Evolutionary conservation across 2,888 invertebrate species (phyloP), one percentile per base, ranked within the genome.

Genomic region (Plemyria rubiginata): DNA sequence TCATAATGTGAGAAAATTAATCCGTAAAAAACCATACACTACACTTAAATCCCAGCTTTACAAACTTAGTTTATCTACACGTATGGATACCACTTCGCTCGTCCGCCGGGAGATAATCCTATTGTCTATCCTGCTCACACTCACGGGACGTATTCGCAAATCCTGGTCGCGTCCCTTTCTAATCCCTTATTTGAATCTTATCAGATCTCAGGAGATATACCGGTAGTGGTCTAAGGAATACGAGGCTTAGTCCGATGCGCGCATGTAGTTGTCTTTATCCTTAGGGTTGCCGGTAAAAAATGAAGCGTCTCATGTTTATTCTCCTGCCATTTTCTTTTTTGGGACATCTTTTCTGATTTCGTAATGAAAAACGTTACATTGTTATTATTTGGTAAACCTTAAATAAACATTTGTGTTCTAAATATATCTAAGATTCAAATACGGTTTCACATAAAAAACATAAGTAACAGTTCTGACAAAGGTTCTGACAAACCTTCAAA

Each of bases 171-270:
- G 79, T 89, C 89, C 85, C 83, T 62, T 82, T 92, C 92, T 93
- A 93, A 93, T 93, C 93, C 92, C 92, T 93, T 93, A 93, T 93
- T 93, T 93, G 93, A 93, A 93, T 93, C 93, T 93, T 93, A 93
- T 93, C 93, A 92, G 93, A 92, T 93, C 92, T 90, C 90, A 82
- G 86, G 90, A 92, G 90, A 88, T 88, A 87, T 87, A 86, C 85
- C 88, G 86, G 87, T 86, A 86, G 87, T 85, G 87, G 88, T 84
- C 81, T 83, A 75, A 77, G 81, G 55, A 55, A 55, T 48, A 55
- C 48, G 48, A 16, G 48, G 28, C 48, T 40, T 48, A 55, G 55
- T 80, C 80, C 84, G 77, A 76, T 77, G 79, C 82, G 82, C 82
- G 84, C 81, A 84, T 88, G 89, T 88, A 84, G 80, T 80, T 73